Evolutionary conservation across 1,140 invertebrate genomes (phyloP).

Genomic region (Ptiloglossa arizonensis): DNA sequence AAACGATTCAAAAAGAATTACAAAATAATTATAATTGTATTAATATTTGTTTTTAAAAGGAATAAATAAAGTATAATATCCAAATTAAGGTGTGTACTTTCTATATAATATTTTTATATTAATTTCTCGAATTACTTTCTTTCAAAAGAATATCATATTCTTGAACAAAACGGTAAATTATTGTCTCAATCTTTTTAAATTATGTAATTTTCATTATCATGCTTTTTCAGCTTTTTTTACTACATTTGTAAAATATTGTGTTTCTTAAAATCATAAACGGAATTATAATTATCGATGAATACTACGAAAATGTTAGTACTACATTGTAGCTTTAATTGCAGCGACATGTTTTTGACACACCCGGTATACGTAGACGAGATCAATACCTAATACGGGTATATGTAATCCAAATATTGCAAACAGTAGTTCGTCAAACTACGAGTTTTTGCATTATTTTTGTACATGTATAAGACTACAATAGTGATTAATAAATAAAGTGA

Average conservation of each 20-base stretch:
- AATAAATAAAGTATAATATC: too few species aligned
- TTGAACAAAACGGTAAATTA: too few species aligned
- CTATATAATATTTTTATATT: too few species aligned
- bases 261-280: too few species aligned
- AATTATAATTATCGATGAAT: too few species aligned
- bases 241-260: not conserved
- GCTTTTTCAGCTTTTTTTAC: too few species aligned
- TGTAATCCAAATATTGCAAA: constrained; percentile 18
- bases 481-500: not conserved
- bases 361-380: constrained; percentile 26
- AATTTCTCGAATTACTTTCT: too few species aligned
- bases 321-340: not conserved
- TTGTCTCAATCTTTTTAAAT: too few species aligned
- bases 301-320: not conserved
- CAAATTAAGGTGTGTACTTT: not conserved
- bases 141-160: too few species aligned
- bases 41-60: too few species aligned
- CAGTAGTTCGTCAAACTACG: not conserved
- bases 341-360: not conserved
- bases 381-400: constrained; percentile 36
- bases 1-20: not conserved
- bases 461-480: not conserved
- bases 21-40: too few species aligned
- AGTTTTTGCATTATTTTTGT: not conserved
- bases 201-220: too few species aligned